Percentiles rank a stretch among this genome's conserved stretches.
Evolutionary conservation across 92 coral and sea anemone genomes (phyloP).

Genomic region (Parazoanthus swiftii): DNA sequence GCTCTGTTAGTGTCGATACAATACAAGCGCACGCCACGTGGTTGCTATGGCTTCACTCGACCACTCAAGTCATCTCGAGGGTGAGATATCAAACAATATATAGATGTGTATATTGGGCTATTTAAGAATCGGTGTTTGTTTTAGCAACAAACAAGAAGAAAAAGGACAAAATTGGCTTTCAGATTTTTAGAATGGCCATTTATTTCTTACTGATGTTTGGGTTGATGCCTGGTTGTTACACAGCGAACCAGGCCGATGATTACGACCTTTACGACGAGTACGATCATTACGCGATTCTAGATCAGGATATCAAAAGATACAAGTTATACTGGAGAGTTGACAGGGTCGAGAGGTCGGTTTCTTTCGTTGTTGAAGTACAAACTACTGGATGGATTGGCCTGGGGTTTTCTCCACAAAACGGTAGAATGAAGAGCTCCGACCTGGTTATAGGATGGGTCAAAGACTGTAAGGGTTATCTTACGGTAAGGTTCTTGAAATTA

Average conservation of each 20-base stretch:
- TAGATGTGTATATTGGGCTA: too few relatives aligned
- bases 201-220: not conserved
- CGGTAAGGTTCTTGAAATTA: not conserved
- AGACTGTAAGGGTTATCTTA: constrained; percentile 6
- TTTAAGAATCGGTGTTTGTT: not conserved
- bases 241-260: not conserved
- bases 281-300: constrained; percentile 1
- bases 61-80: not conserved
- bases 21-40: not conserved
- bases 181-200: not conserved
- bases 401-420: not conserved
- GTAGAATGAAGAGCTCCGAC: constrained; percentile 8
- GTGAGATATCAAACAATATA: not conserved
- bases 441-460: constrained; percentile 17
- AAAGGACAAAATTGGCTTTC: not conserved
- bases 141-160: not conserved
- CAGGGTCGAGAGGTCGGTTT: not conserved
- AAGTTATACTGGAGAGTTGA: not conserved
- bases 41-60: constrained; percentile 16
- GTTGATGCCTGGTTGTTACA: not conserved
- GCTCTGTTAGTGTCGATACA: not conserved
- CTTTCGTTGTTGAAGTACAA: constrained; percentile 23
- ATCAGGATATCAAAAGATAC: not conserved
- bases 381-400: constrained; percentile 23
- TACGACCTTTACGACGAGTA: not conserved